phyloP scores from a whole-genome alignment of 2,888 invertebrate species.

The Sisyra terminalis region DNA sequence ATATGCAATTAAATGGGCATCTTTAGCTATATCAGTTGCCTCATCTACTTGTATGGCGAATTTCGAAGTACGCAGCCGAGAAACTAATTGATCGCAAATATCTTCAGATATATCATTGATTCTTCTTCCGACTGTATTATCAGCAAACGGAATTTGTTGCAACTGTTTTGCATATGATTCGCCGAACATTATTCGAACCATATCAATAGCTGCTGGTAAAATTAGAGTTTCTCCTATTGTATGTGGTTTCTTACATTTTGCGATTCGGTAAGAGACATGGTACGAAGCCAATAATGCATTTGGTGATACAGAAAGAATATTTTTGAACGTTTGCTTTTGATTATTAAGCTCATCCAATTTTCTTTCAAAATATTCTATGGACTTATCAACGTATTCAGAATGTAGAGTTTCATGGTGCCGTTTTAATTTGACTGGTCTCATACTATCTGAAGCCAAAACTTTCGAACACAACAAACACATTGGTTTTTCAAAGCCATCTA shows the following conservation, averaged over 20 bases:
- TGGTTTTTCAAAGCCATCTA: no score
- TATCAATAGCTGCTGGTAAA: slow-evolving; percentile 13
- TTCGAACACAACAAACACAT: no score
- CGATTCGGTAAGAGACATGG: slow-evolving; percentile 12
- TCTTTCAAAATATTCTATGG: slow-evolving; percentile 12
- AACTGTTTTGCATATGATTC: slow-evolving; percentile 12
- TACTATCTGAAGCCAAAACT: no score
- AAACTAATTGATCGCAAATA: slow-evolving; percentile 10
- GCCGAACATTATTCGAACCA: slow-evolving; percentile 13
- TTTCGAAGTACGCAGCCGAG: no score
- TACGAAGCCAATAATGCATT: slow-evolving; percentile 13
- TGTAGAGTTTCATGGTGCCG: slow-evolving; percentile 13
- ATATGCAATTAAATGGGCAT: no score
- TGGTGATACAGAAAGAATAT: slow-evolving; percentile 12
- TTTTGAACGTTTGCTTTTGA: slow-evolving; percentile 11
- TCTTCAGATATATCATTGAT: slow-evolving; percentile 13
- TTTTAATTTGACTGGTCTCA: slow-evolving; percentile 15
- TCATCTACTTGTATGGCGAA: no score
- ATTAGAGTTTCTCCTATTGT: slow-evolving; percentile 14
- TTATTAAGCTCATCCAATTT: slow-evolving; percentile 11
- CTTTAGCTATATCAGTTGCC: no score
- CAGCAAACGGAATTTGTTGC: slow-evolving; percentile 12
- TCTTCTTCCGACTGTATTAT: slow-evolving; percentile 12
- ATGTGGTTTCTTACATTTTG: slow-evolving; percentile 11
- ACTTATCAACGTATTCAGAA: slow-evolving; percentile 12